Evolutionary conservation across 2,888 invertebrate species (phyloP), one percentile per base, ranked within the genome.

Genomic region (Parapristionchus giblindavisi): DNA sequence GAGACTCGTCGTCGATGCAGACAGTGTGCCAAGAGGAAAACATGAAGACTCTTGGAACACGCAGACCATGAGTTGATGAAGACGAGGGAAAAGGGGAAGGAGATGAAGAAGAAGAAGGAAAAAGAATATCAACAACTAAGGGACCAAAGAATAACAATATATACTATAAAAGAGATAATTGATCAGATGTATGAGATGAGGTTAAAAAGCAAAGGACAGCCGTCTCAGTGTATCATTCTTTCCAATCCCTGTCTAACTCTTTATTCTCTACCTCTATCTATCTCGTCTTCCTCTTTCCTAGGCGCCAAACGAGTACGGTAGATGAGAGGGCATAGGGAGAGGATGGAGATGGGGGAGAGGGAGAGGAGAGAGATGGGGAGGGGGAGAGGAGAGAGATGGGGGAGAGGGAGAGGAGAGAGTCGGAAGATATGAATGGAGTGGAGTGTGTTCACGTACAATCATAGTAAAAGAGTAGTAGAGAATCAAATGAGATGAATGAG

Each of bases 31-130:
- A 48, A 48, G 48, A 11, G 21, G 21, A 48, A 48, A 48, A 48
- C 48, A 48, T 48, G 14, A 48, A 65, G 43, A 65, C 65, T 65
- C 65, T 65, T 48, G 65, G 65, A 65, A 65, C 65, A 65, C 65
- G 65, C 65, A 65, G 43, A 48, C 65, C 48, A 17, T n/a, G 43
- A 65, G 48, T 43, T 43, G 65, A 65, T n/a, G 58, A 58, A 11
- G 36, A 61, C 29, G 36, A 36, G 32, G 6, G 29, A 48, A 2
- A n/a, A n/a, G n/a, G 24, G n/a, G 65, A 65, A 65, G 36, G 48
- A 63, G 40, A 17, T 17, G 36, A 29, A 40, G 29, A 40, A 27
- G 38, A 27, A 27, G 40, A 17, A 40, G 3, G 40, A 29, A n/a
- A 27, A 38, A 3, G 24, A 27, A n/a, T 24, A 14, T 29, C 36